Evolutionary conservation across 2,113 vertebrate genomes (phyloP).

Genomic region (Gnathonemus echidnorhynchus): DNA sequence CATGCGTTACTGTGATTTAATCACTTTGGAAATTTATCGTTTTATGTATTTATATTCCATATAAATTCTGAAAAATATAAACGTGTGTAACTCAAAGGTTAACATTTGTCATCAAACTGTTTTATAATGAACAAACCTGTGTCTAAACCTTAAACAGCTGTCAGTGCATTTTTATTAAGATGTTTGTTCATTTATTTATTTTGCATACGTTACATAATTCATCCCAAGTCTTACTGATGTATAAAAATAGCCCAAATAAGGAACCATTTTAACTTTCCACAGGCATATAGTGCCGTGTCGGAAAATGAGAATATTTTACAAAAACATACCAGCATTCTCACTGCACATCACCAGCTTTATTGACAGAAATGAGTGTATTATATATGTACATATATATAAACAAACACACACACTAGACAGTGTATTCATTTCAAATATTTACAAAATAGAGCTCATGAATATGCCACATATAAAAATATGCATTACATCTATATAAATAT

Average conservation of each 20-base stretch:
- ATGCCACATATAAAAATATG: constrained; percentile 95
- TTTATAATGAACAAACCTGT: background rate
- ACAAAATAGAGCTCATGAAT: constrained; percentile 85
- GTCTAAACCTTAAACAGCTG: background rate
- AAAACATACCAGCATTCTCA: constrained; percentile 31
- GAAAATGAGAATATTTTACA: background rate
- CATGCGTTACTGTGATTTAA: background rate
- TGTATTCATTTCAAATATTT: constrained; percentile 83
- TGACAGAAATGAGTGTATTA: constrained; percentile 54
- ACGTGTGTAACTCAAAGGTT: background rate
- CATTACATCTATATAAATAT: constrained; percentile 92
- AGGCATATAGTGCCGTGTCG: background rate
- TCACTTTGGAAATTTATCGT: background rate
- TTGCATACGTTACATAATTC: constrained; percentile 22
- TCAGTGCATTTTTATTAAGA: background rate
- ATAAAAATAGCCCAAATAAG: background rate
- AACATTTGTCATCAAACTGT: background rate
- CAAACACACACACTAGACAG: constrained; percentile 68
- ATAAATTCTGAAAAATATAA: constrained; percentile 8
- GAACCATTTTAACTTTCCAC: background rate
- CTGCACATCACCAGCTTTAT: constrained; percentile 60
- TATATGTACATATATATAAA: constrained; percentile 2
- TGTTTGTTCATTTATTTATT: background rate
- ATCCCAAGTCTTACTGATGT: background rate
- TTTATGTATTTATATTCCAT: background rate